Conservation (phyloP, 2,113 vertebrate genomes). For the Prietella phreatophila region DNA sequence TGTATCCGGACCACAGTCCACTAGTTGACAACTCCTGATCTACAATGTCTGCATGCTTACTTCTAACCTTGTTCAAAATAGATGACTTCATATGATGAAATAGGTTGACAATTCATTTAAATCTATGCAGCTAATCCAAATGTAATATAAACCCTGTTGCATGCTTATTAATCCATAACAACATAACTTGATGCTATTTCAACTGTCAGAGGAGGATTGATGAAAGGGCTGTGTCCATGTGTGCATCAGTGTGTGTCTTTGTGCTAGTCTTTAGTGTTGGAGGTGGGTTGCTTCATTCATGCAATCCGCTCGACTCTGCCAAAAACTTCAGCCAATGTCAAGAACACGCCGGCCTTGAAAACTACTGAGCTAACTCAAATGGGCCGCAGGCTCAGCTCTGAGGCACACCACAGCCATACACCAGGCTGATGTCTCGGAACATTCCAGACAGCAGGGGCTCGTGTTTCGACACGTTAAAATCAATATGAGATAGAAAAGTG, state of each 20-base stretch:
- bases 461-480: conserved; percentile 74
- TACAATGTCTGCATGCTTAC: neutral
- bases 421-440: conserved; percentile 66
- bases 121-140: conserved; percentile 9
- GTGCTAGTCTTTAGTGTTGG: neutral
- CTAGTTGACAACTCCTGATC: neutral
- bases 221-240: neutral
- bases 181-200: conserved; percentile 64
- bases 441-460: conserved; percentile 68
- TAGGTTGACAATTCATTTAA: conserved; percentile 2
- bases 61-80: neutral
- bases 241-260: conserved; percentile 9
- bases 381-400: conserved; percentile 33
- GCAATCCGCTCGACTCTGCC: conserved; percentile 18
- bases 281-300: conserved; percentile 34
- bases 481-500: conserved; percentile 70
- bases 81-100: no score
- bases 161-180: conserved; percentile 67
- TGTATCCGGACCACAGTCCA: neutral
- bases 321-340: conserved; percentile 48
- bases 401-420: conserved; percentile 42
- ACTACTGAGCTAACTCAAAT: conserved; percentile 42
- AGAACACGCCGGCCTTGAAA: conserved; percentile 47
- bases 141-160: conserved; percentile 8
- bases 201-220: conserved; percentile 53